phyloP scores from a whole-genome alignment of 2,888 invertebrate genomes.

The Leptopilina myrica region DNA sequence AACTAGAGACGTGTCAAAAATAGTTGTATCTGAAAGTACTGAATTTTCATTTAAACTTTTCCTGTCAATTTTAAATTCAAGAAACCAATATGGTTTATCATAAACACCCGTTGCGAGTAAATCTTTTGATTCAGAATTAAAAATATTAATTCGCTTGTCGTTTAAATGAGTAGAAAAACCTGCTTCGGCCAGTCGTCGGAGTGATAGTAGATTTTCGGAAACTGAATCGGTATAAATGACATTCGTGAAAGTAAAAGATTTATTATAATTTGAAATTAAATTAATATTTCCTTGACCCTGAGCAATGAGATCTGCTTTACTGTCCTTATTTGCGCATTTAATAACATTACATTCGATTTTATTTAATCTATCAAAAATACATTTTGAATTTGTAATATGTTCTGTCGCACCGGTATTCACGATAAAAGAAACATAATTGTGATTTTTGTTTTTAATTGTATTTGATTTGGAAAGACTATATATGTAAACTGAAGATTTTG shows the following conservation, averaged over 20 bases:
- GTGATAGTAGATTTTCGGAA: slow-evolving; percentile 29
- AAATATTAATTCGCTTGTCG: neutral
- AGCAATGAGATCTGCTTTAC: slow-evolving; percentile 35
- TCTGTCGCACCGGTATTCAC: slow-evolving; percentile 44
- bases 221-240: slow-evolving; percentile 22
- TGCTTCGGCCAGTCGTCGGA: slow-evolving; percentile 31
- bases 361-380: slow-evolving; percentile 35
- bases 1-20: neutral
- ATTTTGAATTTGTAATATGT: slow-evolving; percentile 43
- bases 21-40: neutral
- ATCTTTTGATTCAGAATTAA: neutral
- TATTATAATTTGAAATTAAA: neutral
- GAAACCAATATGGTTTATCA: slow-evolving; percentile 14
- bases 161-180: slow-evolving; percentile 8
- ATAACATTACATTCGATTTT: slow-evolving; percentile 31
- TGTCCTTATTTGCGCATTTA: slow-evolving; percentile 47
- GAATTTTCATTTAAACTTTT: neutral
- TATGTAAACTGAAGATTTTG: neutral
- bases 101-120: neutral
- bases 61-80: slow-evolving; percentile 4
- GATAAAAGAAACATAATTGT: slow-evolving; percentile 42
- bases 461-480: neutral
- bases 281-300: slow-evolving; percentile 36
- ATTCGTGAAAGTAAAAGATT: slow-evolving; percentile 15
- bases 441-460: neutral